Evolutionary conservation across 2,888 invertebrate genomes (phyloP), one percentile per base, ranked within the genome.

Genomic region (Agrochola lota): DNA sequence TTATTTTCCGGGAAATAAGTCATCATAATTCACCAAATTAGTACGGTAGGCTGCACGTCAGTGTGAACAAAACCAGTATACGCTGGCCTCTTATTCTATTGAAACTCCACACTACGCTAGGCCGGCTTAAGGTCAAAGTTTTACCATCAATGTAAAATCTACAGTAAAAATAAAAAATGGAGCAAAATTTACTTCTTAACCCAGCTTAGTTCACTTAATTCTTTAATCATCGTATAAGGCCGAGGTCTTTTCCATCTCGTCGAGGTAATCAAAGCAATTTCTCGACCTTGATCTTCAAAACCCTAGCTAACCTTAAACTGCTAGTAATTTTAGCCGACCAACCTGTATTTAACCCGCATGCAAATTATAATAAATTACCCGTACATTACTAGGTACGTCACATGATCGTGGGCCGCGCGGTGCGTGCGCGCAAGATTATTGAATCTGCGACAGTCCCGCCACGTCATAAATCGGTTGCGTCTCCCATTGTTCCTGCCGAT

Each of bases 401-500:
- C 87, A 88, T 88, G 91, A 82, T 89, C 90, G 90, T 91, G 89
- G 87, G 90, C 80, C 81, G 88, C 81, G 87, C 91, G 90, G 88
- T 92, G 93, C 92, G 92, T 90, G 89, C 84, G 92, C 91, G 92
- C 92, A 88, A 83, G 88, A 87, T 91, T 92, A 93, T 93, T 93
- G 92, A 93, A 92, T 92, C 92, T 91, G 91, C 91, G 93, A 91
- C 91, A 91, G 90, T 89, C 90, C 90, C 91, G 89, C 89, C 93
- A 93, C 93, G 82, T 93, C 93, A 92, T 94, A 94, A 93, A 94
- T 93, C 92, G 87, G 91, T 89, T 91, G 90, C 92, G 92, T 93
- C 93, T 92, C 90, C 95, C 95, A 96, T 96, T 96, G 96, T 96
- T 95, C 93, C 92, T 89, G 90, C 90, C 90, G 92, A 95, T 95